Base-by-base conservation (phyloP, 2,797 vertebrate genomes). In the Sebastiscus tertius region DNA sequence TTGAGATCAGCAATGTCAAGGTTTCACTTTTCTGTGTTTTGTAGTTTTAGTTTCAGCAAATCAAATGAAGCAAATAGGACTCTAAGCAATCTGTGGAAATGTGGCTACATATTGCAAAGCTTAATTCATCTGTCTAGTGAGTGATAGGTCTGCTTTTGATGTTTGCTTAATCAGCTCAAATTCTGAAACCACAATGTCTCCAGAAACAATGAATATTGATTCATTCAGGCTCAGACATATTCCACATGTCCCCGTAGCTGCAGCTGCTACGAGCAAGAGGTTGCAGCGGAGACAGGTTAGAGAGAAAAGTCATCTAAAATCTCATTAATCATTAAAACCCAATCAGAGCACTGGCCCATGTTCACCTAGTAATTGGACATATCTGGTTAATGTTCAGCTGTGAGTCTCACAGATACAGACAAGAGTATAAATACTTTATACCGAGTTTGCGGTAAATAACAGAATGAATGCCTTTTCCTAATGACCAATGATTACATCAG, bases 401-500 rank as follows among this genome's bases (percentile, higher is more conserved):
- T 79, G 77, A 75, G 80, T 77, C 64, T 89, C 72, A 63, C 66
- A 84, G 81, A 85, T 54, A 62, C 72, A 88, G 82, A 81, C 82
- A 77, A 49, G 39, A 87, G 70, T 46, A 89, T 85, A 87, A 93
- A 93, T 90, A 91, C 86, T 84, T 88, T 81, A 88, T 85, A 73
- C 72, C 0, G 79, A 87, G 87, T 88, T 89, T 91, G 87, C 24
- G 69, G 77, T 87, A 91, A 92, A 89, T 89, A 93, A 94, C 63
- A 85, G 85, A 93, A 94, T 93, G 76, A 93, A 92, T 89, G 88
- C 82, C 69, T 83, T 86, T 85, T 81, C 83, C 80, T 92, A 94
- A 93, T 92, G 88, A 90, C 83, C 90, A 79, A 24, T 93, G 91
- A 93, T 95, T 93, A 83, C 86, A 94, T 93, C 88, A 94, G 88